Conservation (phyloP, 2,888 invertebrate species). For the Mylabris sibirica region DNA sequence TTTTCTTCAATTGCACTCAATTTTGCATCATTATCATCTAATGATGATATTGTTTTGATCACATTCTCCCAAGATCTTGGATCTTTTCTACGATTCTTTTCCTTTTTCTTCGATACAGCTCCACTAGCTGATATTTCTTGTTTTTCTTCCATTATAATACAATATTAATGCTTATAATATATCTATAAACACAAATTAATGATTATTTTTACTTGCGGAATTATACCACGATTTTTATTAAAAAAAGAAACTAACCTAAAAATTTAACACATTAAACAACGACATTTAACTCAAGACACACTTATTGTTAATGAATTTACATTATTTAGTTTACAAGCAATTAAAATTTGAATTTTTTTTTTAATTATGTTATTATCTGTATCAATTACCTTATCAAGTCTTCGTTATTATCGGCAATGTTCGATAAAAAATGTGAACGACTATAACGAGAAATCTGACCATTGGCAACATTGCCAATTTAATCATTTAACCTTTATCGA, state of each 20-base stretch:
- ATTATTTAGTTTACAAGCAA: neutral
- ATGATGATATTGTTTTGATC: conserved; percentile 67
- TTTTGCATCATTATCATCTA: conserved; percentile 73
- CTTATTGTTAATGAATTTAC: neutral
- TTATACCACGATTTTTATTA: neutral
- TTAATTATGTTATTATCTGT: neutral
- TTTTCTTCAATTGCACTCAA: conserved; percentile 75
- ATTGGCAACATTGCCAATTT: too few species aligned
- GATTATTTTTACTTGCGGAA: neutral
- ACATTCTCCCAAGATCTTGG: conserved; percentile 73
- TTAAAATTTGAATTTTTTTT: too few species aligned
- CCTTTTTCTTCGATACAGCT: conserved; percentile 49
- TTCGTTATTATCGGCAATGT: neutral
- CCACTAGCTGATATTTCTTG: neutral
- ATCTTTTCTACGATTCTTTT: conserved; percentile 63
- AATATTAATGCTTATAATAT: neutral
- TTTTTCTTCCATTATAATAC: conserved; percentile 11
- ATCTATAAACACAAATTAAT: neutral
- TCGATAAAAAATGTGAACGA: neutral
- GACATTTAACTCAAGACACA: neutral
- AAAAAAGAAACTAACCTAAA: neutral
- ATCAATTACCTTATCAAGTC: neutral
- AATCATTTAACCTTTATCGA: too few species aligned
- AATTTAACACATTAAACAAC: neutral
- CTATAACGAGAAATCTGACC: too few species aligned